Conservation (phyloP, 2,113 vertebrate genomes). For the Noturus placidus region DNA sequence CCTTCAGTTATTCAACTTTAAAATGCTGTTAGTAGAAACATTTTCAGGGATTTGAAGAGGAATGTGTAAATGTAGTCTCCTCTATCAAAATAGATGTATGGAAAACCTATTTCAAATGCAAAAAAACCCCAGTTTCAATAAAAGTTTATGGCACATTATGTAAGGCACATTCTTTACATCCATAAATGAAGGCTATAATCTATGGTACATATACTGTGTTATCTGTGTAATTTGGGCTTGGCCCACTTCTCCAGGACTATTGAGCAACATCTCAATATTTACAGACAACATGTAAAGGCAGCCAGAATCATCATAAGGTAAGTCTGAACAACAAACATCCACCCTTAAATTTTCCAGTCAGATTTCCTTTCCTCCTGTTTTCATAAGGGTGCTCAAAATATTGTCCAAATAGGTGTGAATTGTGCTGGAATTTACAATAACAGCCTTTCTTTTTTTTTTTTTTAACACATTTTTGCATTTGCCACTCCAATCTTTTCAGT, state of each 20-base stretch:
- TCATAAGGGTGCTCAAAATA: constrained; percentile 37
- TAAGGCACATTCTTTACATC: not conserved
- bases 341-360: constrained; percentile 29
- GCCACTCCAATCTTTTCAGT: not conserved
- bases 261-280: constrained; percentile 45
- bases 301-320: constrained; percentile 42
- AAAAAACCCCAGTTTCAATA: not conserved
- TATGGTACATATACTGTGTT: not conserved
- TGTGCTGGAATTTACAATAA: constrained; percentile 6
- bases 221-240: not conserved
- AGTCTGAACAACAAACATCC: constrained; percentile 47
- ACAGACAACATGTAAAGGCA: constrained; percentile 49
- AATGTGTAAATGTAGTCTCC: not conserved
- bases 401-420: constrained; percentile 17
- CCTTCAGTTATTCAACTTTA: not conserved
- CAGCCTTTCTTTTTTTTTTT: not conserved
- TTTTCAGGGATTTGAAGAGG: constrained; percentile 6
- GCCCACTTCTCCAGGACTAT: not conserved
- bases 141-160: not conserved
- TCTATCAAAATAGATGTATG: not conserved
- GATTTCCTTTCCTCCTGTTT: constrained; percentile 34
- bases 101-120: not conserved
- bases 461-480: not conserved
- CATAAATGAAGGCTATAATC: constrained; percentile 22
- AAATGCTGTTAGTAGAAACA: not conserved